Evolutionary conservation across 2,797 vertebrate species (phyloP), one percentile per base, ranked within the genome.

Genomic region (Champsocephalus esox): DNA sequence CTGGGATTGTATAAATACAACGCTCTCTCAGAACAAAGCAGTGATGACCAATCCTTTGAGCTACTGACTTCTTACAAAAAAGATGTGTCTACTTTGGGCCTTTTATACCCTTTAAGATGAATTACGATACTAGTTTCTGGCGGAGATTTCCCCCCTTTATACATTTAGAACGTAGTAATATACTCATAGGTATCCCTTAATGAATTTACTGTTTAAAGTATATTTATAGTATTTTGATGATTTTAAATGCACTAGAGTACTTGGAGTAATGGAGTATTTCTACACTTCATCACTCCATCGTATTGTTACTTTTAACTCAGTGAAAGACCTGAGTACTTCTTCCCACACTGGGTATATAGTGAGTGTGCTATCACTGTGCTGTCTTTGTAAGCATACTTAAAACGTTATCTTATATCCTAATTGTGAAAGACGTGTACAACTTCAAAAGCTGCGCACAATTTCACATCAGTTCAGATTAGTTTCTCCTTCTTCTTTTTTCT

Each of bases 361-460:
- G 34, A 43, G 19, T 17, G 34, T 56, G 11, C 16, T 32, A 55
- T 62, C 28, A 12, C 66, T 3, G 46, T 28, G 17, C 32, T 41
- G 45, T 50, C 46, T 55, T 59, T 66, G 56, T 14, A 49, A 32
- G 5, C 5, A 1, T 4, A 34, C 46, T 12, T 28, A 64, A 55
- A 64, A 9, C 54, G 24, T 56, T 41, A 45, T 45, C 41, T 67
- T 34, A 48, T 17, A 32, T 57, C 24, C 9, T 51, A 73, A 56
- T 44, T 54, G 44, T 58, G 28, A 75, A 75, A 66, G 45, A 56
- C 2, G 12, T 67, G 28, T 56, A 9, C 5, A 57, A 50, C 65
- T 74, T 81, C 59, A 83, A 71, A 72, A 60, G 34, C 67, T 67
- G 52, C 19, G 61, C 57, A 59, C 43, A 60, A 13, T 46, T 21